Base-by-base conservation (phyloP, 2,113 vertebrate genomes). In the Tauraco erythrolophus region DNA sequence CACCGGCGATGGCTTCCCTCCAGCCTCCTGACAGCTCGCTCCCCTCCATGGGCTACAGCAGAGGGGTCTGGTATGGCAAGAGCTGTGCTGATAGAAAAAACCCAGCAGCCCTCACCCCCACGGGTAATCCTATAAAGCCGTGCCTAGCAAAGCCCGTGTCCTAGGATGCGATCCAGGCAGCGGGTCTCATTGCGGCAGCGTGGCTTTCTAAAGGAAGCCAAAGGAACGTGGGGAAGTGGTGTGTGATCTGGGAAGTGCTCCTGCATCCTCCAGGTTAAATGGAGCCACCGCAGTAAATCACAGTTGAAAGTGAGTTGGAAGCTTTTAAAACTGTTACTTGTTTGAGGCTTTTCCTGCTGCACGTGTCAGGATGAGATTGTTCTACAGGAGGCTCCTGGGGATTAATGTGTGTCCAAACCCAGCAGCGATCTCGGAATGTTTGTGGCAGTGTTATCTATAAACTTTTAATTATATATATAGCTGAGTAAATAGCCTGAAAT, bases 401-500 rank as follows among this genome's bases (percentile, higher is more conserved):
- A 84, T 80, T 51, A 41, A 22, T 6, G 39, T 60, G 48, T 50
- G 57, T 76, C 92, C 91, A 89, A 57, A 91, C 69, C 61, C 3
- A 5, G 76, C 74, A 84, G 65, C 81, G 77, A 4, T 76, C 91
- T 91, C 3, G 0, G 65, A 75, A 83, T 23, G 43, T 91, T 86
- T 89, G 69, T 50, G 65, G 41, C 0, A 0, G 25, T 58, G 37
- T 88, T 84, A 96, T 95, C 81, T 79, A 50, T 88, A 87, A 84
- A 82, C 78, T 82, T 94, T 62, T 88, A 74, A 88, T 96, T 79
- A 82, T 23, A 80, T 25, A n/a, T 28, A 71, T 66, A 81, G 86
- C 88, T 87, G 91, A 68, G 72, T 75, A 95, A 95, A 92, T 91
- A 71, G 57, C 70, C 88, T 69, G 65, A 75, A 92, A 95, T 88